Evolutionary conservation across 2,888 invertebrate genomes (phyloP).

Genomic region (Trichogramma evanescens): DNA sequence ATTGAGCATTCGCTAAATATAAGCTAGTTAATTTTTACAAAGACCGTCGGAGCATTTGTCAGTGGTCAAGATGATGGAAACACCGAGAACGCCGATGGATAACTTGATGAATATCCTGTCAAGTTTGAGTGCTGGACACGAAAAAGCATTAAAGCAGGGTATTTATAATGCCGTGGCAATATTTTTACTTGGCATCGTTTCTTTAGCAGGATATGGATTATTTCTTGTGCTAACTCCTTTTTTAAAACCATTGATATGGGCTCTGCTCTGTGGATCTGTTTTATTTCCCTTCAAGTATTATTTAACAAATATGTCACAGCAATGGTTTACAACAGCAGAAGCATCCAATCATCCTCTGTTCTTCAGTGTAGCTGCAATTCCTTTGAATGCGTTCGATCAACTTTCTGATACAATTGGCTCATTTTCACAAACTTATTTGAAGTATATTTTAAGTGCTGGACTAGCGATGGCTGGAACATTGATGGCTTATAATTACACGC

Average conservation of each 20-base stretch:
- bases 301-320: constrained; percentile 66
- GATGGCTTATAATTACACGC: constrained; percentile 66
- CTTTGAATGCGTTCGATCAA: constrained; percentile 69
- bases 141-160: constrained; percentile 87
- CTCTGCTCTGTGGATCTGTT: constrained; percentile 90
- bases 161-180: constrained; percentile 83
- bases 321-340: constrained; percentile 71
- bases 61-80: constrained; percentile 40
- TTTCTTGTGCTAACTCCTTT: constrained; percentile 86
- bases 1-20: too few relatives aligned
- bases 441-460: constrained; percentile 51
- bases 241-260: constrained; percentile 91
- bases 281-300: constrained; percentile 90
- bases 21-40: too few relatives aligned
- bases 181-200: constrained; percentile 62
- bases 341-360: constrained; percentile 62
- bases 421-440: constrained; percentile 57
- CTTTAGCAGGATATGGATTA: constrained; percentile 67
- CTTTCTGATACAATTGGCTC: constrained; percentile 68
- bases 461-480: constrained; percentile 50
- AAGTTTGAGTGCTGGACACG: constrained; percentile 67
- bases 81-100: constrained; percentile 55
- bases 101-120: constrained; percentile 64
- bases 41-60: too few relatives aligned
- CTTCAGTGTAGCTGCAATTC: constrained; percentile 57